Evolutionary conservation across 2,113 vertebrate species (phyloP).

Genomic region (Malurus melanocephalus): DNA sequence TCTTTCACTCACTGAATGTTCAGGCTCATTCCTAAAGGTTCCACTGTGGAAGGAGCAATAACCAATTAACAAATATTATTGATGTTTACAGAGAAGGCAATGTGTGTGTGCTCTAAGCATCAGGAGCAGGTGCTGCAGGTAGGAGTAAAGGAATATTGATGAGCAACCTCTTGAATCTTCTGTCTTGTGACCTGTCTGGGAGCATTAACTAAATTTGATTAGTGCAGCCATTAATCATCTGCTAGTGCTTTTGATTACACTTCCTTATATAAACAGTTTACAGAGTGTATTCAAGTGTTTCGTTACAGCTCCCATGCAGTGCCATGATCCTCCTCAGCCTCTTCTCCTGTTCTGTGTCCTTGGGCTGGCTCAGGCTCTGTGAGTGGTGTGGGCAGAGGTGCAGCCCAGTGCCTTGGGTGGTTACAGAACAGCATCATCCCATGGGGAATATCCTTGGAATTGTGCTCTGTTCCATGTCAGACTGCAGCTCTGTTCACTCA

Average conservation of each 20-base stretch:
- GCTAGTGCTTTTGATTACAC: not conserved
- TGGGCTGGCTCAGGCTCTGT: not conserved
- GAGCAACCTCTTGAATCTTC: not conserved
- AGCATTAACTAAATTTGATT: not conserved
- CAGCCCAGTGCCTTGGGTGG: not conserved
- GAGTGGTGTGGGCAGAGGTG: not conserved
- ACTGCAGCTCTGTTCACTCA: not conserved
- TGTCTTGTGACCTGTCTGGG: not conserved
- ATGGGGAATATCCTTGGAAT: not conserved
- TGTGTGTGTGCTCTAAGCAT: not conserved
- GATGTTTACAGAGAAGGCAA: not conserved
- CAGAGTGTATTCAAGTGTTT: not conserved
- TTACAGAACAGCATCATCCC: rapidly evolving
- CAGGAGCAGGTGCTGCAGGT: not conserved
- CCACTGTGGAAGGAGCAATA: not conserved
- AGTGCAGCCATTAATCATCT: not conserved
- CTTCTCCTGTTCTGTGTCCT: rapidly evolving
- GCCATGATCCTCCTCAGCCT: not conserved
- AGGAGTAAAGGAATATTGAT: not conserved
- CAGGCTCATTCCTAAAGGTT: not conserved
- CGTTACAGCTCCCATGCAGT: not conserved
- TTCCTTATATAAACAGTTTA: not conserved
- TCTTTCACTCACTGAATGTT: not conserved
- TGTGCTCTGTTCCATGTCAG: not conserved
- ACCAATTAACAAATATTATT: not conserved